Evolutionary conservation across 2,797 vertebrate genomes (phyloP), one percentile per base, ranked within the genome.

Genomic region (Dicrostonyx torquatus): DNA sequence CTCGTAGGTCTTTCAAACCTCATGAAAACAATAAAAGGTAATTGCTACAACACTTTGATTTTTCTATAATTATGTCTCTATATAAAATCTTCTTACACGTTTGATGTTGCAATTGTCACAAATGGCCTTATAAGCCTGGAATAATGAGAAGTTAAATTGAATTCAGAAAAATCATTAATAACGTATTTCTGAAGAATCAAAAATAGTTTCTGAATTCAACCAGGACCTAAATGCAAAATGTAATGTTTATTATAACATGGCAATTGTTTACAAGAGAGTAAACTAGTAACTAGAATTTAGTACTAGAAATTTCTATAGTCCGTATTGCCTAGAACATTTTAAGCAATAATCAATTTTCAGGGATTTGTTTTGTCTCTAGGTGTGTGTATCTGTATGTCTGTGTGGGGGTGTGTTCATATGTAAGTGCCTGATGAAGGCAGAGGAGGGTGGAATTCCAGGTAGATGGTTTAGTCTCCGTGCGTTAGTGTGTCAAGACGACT

Each of bases 91-190:
- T 93, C 87, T 91, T 89, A 87, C 66, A 66, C 17, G 48, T 94
- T n/a, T 34, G 94, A 37, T 64, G 15, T 72, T 94, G 76, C 53
- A 96, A 85, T 91, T 88, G 94, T 79, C 94, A 48, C 92, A 96
- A 91, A 96, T 66, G 55, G 80, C 68, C 60, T 95, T 93, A 88
- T 93, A 68, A 85, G 58, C 40, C 73, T 95, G 90, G 58, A 70
- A 94, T 87, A 96, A 96, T 86, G 45, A 95, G 90, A 95, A 95
- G 83, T 90, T 95, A 88, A 91, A 94, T 91, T 88, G 85, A 95
- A 92, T 92, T 94, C 70, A 80, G 78, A 89, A 95, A 94, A 92
- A 85, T 92, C 90, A 95, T 96, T 96, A 94, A 66, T 82, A 94
- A 78, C 82, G 37, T 77, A 86, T 93, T 93, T 92, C 94, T 53